phyloP scores from a whole-genome alignment of 2,113 vertebrate species.

The Delphinus delphis region DNA sequence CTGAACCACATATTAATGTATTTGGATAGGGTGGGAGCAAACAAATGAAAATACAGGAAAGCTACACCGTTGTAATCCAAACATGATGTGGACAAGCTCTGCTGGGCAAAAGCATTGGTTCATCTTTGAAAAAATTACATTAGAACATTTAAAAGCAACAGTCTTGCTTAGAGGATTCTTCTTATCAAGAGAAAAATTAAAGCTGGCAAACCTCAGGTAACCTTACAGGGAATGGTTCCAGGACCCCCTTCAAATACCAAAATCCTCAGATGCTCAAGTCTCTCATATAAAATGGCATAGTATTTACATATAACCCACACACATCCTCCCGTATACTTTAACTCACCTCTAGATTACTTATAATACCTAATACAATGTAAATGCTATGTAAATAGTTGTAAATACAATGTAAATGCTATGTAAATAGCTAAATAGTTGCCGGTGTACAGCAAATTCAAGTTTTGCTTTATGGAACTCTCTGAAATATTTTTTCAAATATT shows the following conservation, averaged over 20 bases:
- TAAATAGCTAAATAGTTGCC: background rate
- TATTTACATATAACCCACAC: background rate
- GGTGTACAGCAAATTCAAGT: background rate
- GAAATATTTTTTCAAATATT: background rate
- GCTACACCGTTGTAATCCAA: background rate
- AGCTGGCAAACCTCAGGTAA: conserved; percentile 35
- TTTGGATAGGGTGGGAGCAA: conserved; percentile 47
- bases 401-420: background rate
- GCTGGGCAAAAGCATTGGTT: background rate
- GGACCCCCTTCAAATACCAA: background rate
- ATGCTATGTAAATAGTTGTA: background rate
- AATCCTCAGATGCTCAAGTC: background rate
- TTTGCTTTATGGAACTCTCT: background rate
- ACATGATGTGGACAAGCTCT: conserved; percentile 20
- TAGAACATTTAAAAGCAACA: conserved; percentile 1
- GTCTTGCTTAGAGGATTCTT: background rate
- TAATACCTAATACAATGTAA: background rate
- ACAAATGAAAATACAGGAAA: conserved; percentile 61
- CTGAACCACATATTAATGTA: conserved; percentile 57
- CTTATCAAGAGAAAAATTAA: conserved; percentile 11
- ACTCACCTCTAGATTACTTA: background rate
- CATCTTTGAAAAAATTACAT: background rate
- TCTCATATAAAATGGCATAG: background rate
- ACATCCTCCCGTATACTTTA: background rate
- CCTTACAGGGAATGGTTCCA: background rate